A percentile compares a stretch with the other conserved stretches of the same genome.
Conservation (phyloP, 2,113 vertebrate genomes). For the Megalops atlanticus region DNA sequence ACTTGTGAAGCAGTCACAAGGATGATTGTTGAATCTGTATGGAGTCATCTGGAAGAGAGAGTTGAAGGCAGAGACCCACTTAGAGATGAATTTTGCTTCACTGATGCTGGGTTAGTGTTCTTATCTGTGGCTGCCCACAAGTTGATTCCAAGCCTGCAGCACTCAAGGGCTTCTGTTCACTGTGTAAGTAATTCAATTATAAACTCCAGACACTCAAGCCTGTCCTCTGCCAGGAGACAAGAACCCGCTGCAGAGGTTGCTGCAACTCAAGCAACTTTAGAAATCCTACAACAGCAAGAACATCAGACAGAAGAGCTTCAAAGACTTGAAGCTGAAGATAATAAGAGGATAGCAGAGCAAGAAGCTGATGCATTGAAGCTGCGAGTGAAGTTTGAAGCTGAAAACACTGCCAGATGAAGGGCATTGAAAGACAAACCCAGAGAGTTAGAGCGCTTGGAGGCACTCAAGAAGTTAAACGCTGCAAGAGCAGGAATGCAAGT, state of each 20-base stretch:
- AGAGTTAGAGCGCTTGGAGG: neutral
- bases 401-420: constrained; percentile 14
- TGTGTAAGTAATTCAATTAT: too few relatives aligned
- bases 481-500: neutral
- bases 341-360: neutral
- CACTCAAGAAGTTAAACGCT: neutral
- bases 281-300: constrained; percentile 10
- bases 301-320: constrained; percentile 7
- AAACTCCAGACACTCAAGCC: too few relatives aligned
- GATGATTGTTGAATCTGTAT: constrained; percentile 12
- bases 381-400: neutral
- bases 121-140: too few relatives aligned
- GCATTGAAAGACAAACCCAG: neutral
- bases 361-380: neutral
- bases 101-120: neutral
- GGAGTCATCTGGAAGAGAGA: neutral
- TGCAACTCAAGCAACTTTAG: neutral
- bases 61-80: neutral
- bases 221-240: too few relatives aligned
- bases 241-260: too few relatives aligned
- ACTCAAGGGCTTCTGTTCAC: too few relatives aligned
- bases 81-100: neutral
- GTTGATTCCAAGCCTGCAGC: too few relatives aligned
- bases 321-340: constrained; percentile 14
- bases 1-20: constrained; percentile 27